A percentile compares a stretch with the other conserved stretches of the same genome.
Evolutionary conservation across 2,888 invertebrate genomes (phyloP).

Genomic region (Patella caerulea): DNA sequence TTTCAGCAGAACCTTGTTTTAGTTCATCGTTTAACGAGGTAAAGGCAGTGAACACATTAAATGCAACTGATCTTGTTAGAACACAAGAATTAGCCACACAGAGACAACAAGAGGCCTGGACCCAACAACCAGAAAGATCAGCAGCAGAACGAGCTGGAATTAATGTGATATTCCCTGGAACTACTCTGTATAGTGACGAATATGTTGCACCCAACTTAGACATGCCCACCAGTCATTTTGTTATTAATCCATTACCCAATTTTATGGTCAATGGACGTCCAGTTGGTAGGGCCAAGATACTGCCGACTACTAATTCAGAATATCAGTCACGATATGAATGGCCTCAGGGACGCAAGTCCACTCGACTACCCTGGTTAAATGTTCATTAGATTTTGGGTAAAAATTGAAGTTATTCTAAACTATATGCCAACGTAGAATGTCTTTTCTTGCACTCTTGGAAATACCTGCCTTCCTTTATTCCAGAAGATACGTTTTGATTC

Average conservation of each 20-base stretch:
- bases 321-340: conserved; percentile 68
- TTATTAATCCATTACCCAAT: conserved; percentile 69
- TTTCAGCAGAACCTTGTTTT: conserved; percentile 21
- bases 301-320: conserved; percentile 59
- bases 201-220: conserved; percentile 56
- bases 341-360: conserved; percentile 66
- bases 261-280: conserved; percentile 65
- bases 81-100: conserved; percentile 1
- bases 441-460: too few species aligned
- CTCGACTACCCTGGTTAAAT: conserved; percentile 64
- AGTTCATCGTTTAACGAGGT: conserved; percentile 47
- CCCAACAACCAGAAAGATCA: conserved; percentile 8
- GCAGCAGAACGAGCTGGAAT: conserved; percentile 61
- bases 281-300: conserved; percentile 45
- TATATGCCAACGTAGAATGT: too few species aligned
- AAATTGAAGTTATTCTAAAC: conserved; percentile 14
- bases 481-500: too few species aligned
- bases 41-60: conserved; percentile 49
- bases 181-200: conserved; percentile 66
- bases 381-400: conserved; percentile 39
- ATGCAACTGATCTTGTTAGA: conserved; percentile 33
- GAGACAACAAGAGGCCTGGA: neutral
- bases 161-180: conserved; percentile 68
- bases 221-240: conserved; percentile 56
- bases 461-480: too few species aligned